Conservation (phyloP, 1,140 invertebrate species). For the Yoshiicerus persimilis region DNA sequence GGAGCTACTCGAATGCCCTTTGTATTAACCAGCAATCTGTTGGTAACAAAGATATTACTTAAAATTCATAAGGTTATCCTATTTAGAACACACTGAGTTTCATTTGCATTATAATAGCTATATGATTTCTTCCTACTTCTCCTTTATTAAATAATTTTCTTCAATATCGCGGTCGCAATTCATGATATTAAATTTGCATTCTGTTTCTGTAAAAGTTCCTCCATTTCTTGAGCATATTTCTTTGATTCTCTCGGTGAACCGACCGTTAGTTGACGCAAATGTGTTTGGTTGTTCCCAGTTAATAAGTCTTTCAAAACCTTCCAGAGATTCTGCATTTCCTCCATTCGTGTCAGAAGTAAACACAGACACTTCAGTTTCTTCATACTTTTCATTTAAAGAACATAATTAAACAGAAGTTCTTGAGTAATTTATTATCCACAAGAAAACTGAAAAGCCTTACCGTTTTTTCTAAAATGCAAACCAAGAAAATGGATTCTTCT, state of each 20-base stretch:
- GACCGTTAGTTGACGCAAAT: not conserved
- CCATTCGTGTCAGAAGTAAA: not conserved
- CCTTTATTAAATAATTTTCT: not conserved
- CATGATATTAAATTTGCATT: not conserved
- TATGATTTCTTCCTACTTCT: not conserved
- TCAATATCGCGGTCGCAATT: not conserved
- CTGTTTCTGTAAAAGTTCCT: too few relatives aligned
- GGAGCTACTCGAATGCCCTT: not conserved
- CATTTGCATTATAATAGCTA: too few relatives aligned
- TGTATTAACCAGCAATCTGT: not conserved
- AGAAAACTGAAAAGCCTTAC: not conserved
- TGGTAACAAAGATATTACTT: too few relatives aligned
- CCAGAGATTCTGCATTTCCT: not conserved
- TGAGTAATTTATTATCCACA: not conserved
- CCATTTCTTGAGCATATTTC: not conserved
- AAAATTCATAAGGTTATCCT: too few relatives aligned
- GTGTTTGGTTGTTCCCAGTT: not conserved
- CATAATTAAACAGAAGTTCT: not conserved
- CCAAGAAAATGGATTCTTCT: not conserved
- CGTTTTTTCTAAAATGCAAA: not conserved
- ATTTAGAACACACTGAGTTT: too few relatives aligned
- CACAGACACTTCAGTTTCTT: not conserved
- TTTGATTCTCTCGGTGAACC: not conserved
- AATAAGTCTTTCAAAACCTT: not conserved
- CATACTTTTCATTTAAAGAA: not conserved